Base-by-base conservation (phyloP, 2,888 invertebrate species). In the Dicyrtoma fusca region DNA sequence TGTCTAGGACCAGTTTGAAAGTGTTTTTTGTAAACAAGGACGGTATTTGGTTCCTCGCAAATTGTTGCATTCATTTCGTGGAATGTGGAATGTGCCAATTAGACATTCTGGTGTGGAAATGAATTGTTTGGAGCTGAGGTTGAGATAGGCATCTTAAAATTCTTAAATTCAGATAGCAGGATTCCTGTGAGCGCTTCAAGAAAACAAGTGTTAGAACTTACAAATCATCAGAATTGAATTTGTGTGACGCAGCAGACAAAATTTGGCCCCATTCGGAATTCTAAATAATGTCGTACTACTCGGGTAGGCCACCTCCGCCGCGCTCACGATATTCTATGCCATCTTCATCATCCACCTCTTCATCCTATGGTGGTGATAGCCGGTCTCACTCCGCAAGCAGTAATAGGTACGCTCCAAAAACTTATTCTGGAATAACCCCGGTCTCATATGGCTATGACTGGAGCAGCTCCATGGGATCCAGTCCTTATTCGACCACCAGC, bases 1-100 rank as follows among this genome's bases (percentile, higher is more conserved):
- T 81, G 81, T 69, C 74, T 81, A 57, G 81, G 81, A 55, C 81
- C 81, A 23, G 78, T 79, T 19, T 79, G 70, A 69, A 45, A n/a
- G n/a, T n/a, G n/a, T n/a, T n/a, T n/a, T n/a, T n/a, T n/a, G n/a
- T n/a, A n/a, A n/a, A n/a, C n/a, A n/a, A n/a, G n/a, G n/a, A n/a
- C n/a, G n/a, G n/a, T n/a, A n/a, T n/a, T n/a, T n/a, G n/a, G n/a
- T n/a, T n/a, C n/a, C n/a, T n/a, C n/a, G n/a, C n/a, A n/a, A n/a
- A n/a, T n/a, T n/a, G n/a, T n/a, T n/a, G n/a, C n/a, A n/a, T n/a
- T n/a, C n/a, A n/a, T n/a, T n/a, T n/a, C n/a, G n/a, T n/a, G n/a
- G n/a, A n/a, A n/a, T n/a, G n/a, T n/a, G n/a, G n/a, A n/a, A n/a
- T n/a, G n/a, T n/a, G n/a, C n/a, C n/a, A n/a, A n/a, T n/a, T n/a